Base-by-base conservation (phyloP, 2,888 invertebrate species). In the Heliconius sara region DNA sequence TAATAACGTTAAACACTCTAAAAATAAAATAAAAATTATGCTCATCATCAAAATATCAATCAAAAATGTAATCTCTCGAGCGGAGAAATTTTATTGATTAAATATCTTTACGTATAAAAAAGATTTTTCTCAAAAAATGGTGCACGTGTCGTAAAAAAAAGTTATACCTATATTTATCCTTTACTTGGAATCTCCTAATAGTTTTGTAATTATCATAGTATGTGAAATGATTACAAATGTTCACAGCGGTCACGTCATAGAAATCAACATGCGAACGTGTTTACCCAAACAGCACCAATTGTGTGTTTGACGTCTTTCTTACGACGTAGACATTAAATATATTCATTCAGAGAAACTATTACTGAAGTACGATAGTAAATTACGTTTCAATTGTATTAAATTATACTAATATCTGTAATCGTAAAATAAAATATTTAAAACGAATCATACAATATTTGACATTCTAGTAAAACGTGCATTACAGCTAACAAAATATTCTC, bases 151-250 rank as follows among this genome's bases (percentile, higher is more conserved):
- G 25, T 16, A 47, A 25, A 70, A 3, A 1, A n/a, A 27, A 27
- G 19, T 12, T 19, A 27, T 19, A 65, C 12, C n/a, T 60, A 39
- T 12, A 68, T 39, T 39, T 68, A 68, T 43, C 25, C 13, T 70
- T 43, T 43, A 12, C 68, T 70, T 0, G 43, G 39, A 70, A 70
- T 70, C 34, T 19, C n/a, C 25, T 34, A 57, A 60, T 73, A 73
- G 25, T 60, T 39, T 9, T 39, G 27, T 47, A 75, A 75, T 75
- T 75, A 66, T 66, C 75, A 65, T 63, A 74, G 4, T 22, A 89
- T 87, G 86, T 12, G n/a, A 52, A 60, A 65, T 30, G 22, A 71
- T 43, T 6, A 25, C 22, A 27, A 10, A 60, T n/a, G 65, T 72
- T 65, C 25, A 66, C 16, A 57, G 25, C 57, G 27, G 10, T 27